Base-by-base conservation (phyloP, 2,888 invertebrate genomes). In the Caenorhabditis sp. region DNA sequence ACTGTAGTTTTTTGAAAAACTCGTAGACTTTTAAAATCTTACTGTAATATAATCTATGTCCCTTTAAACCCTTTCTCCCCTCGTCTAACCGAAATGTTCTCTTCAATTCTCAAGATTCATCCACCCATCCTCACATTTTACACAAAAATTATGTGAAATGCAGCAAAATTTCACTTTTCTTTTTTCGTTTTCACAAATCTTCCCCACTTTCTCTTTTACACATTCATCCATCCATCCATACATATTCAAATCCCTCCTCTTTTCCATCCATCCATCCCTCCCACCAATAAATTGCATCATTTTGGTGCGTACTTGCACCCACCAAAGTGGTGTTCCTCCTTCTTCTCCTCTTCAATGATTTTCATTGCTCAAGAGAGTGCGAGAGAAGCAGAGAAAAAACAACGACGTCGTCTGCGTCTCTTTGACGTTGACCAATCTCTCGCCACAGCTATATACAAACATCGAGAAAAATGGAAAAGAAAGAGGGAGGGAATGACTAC, bases 381-480 rank as follows among this genome's bases (percentile, higher is more conserved):
- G 17, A 43, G 43, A 43, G 43, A 43, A 43, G 3, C 43, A 43
- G 43, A 43, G 10, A 43, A 43, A 43, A 43, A 7, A 17, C 31
- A 10, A 31, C 10, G 31, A 31, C 31, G 31, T 12, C 17, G 43
- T 43, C 43, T 43, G 43, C 17, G 43, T 43, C 43, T 43, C 43
- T 43, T 43, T 14, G 12, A 12, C 17, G 17, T 17, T 43, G 43
- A 43, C 43, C 43, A 14, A 25, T 26, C 60, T n/a, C 50, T 50
- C 23, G 3, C 59, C 21, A 25, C 8, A 43, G 43, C 43, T 43
- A 43, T 43, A 43, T 43, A 43, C 43, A 43, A 43, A 43, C 43
- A 43, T 17, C 14, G 43, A 17, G 43, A 43, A 52, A 50, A 59
- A 54, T 27, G 54, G 60, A 60, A 60, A 60, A 59, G 54, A 38